Percentiles rank a stretch among this genome's conserved stretches.
These are phyloP conservation scores for Mus spicilegus DNA, from an alignment of 2,113 vertebrate species.

Conservation along the genomic window DNA sequence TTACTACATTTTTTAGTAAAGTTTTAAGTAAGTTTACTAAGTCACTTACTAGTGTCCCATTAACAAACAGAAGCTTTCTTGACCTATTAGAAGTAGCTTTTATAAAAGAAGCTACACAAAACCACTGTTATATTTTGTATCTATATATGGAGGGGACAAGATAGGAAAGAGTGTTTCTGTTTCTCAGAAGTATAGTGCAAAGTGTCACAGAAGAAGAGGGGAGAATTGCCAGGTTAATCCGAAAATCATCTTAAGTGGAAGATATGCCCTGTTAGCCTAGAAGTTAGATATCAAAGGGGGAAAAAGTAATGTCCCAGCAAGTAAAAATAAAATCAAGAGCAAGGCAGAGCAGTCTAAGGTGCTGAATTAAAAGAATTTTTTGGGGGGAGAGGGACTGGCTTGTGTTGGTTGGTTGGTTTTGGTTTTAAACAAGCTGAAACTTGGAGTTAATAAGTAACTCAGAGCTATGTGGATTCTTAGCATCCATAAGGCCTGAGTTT, in stretches of 20 bases:
- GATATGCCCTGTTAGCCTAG: not conserved
- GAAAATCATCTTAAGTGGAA: not conserved
- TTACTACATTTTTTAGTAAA: constrained; percentile 10
- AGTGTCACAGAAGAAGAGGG: not conserved
- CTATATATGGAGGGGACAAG: not conserved
- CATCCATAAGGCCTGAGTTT: not conserved
- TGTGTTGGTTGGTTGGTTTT: not conserved
- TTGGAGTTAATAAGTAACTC: not conserved
- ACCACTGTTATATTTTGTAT: not conserved
- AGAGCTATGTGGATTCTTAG: not conserved
- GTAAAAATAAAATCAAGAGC: not conserved
- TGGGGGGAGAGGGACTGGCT: no score
- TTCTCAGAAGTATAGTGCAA: not conserved
- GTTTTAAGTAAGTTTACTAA: not conserved
- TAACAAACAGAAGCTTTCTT: constrained; percentile 32
- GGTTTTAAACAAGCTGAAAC: not conserved
- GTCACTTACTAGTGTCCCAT: not conserved
- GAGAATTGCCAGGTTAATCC: not conserved
- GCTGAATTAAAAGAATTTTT: not conserved
- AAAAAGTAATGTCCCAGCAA: not conserved
- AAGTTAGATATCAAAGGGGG: not conserved
- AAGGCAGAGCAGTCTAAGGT: not conserved
- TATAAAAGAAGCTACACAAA: constrained; percentile 31
- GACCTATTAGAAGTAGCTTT: constrained; percentile 38
- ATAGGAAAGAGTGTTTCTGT: not conserved